A percentile compares a stretch with the other conserved stretches of the same genome.
Conservation (phyloP, 30 jellyfish, hydroid and myxozoan genomes). For the Hydractinia symbiolongicarpus region DNA sequence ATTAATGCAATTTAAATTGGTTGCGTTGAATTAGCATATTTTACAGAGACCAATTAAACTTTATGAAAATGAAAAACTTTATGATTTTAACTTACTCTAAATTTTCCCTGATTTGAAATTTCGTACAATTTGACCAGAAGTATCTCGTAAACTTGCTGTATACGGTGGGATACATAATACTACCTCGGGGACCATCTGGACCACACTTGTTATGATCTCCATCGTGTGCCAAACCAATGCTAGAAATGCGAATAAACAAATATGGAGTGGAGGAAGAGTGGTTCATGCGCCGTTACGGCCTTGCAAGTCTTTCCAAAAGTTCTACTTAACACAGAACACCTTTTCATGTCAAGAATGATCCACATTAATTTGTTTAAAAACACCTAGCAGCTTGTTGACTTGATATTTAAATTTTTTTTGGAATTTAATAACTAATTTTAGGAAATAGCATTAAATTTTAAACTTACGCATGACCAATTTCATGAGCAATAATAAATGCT, state of each 20-base stretch:
- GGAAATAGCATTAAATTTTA: not conserved
- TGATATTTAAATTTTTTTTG: not conserved
- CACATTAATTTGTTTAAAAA: too few species aligned
- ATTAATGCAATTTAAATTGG: too few species aligned
- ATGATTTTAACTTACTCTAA: not conserved
- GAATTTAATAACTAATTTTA: not conserved
- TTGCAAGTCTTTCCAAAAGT: too few species aligned
- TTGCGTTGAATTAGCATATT: too few species aligned
- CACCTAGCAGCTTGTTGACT: too few species aligned
- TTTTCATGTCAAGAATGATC: too few species aligned
- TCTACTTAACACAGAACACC: too few species aligned
- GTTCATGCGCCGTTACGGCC: too few species aligned
- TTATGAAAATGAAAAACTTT: too few species aligned
- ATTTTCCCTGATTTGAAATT: conserved; percentile 10
- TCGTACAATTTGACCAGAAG: conserved; percentile 5
- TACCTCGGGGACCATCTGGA: not conserved
- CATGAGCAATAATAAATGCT: conserved; percentile 20
- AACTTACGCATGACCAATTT: conserved; percentile 20
- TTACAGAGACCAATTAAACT: too few species aligned
- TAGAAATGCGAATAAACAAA: not conserved
- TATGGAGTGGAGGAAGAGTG: too few species aligned
- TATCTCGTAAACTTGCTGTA: not conserved
- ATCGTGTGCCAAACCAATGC: conserved; percentile 19
- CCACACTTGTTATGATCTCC: conserved; percentile 17
- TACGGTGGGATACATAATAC: conserved; percentile 15